These are phyloP conservation scores for Decapterus maruadsi DNA, from an alignment of 2,797 vertebrate genomes.

Conservation along the genomic window DNA sequence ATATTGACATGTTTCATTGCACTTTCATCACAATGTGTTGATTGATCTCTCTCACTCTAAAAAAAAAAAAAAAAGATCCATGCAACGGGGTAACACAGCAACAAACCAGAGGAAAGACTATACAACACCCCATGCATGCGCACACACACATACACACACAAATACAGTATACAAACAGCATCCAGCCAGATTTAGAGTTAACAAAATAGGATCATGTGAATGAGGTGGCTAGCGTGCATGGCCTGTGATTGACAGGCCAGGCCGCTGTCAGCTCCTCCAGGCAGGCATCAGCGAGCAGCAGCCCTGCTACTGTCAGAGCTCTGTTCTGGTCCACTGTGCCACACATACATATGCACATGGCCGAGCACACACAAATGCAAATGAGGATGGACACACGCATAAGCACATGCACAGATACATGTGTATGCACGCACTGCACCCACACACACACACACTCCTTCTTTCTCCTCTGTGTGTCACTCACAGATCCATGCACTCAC, in stretches of 20 bases:
- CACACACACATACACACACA: conserved; percentile 37
- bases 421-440: conserved; percentile 28
- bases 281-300: conserved; percentile 93
- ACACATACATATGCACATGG: conserved; percentile 80
- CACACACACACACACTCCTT: conserved; percentile 11
- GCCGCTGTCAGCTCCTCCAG: conserved; percentile 92
- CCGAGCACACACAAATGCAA: conserved; percentile 75
- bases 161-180: conserved; percentile 57
- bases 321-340: conserved; percentile 97
- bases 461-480: conserved; percentile 26
- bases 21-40: conserved; percentile 61
- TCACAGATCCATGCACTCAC: conserved; percentile 28
- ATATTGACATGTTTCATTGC: conserved; percentile 41
- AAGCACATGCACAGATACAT: conserved; percentile 40
- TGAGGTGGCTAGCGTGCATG: conserved; percentile 73
- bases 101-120: conserved; percentile 53
- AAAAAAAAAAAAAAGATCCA: conserved; percentile 30
- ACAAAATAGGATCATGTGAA: conserved; percentile 82
- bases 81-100: conserved; percentile 36
- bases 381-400: conserved; percentile 60
- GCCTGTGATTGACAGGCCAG: conserved; percentile 92
- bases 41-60: conserved; percentile 61
- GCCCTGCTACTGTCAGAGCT: conserved; percentile 95
- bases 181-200: conserved; percentile 75
- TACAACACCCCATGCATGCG: conserved; percentile 10